Conservation (phyloP, 2,888 invertebrate genomes). For the Plagiodera versicolora region DNA sequence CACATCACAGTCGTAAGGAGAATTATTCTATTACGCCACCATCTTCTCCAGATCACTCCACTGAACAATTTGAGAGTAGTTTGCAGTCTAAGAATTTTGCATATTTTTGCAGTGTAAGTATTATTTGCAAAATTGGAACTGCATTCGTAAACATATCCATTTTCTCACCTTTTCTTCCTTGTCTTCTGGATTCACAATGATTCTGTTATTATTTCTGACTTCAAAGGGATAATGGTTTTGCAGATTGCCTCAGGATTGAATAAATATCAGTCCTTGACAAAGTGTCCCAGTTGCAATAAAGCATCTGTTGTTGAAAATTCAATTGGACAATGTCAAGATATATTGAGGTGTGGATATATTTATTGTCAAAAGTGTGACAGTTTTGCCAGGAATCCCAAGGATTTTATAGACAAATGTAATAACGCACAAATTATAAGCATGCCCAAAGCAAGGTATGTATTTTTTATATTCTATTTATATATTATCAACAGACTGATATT, state of each 20-base stretch:
- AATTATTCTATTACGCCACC: slow-evolving; percentile 48
- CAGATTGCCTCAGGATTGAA: slow-evolving; percentile 39
- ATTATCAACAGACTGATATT: too few species aligned
- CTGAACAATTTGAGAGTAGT: slow-evolving; percentile 27
- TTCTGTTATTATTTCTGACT: too few species aligned
- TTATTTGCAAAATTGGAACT: too few species aligned
- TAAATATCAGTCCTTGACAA: slow-evolving; percentile 44
- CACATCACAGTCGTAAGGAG: slow-evolving; percentile 42
- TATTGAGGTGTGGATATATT: slow-evolving; percentile 46
- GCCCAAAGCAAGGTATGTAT: slow-evolving; percentile 14
- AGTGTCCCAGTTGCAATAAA: slow-evolving; percentile 45
- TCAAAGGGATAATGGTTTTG: slow-evolving; percentile 17
- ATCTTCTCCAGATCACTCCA: slow-evolving; percentile 39
- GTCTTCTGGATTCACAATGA: background rate
- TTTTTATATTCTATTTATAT: background rate
- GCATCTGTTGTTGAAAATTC: slow-evolving; percentile 46
- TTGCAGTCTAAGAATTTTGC: slow-evolving; percentile 34
- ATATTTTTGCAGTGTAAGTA: slow-evolving; percentile 37
- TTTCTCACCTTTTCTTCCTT: background rate
- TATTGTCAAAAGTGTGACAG: slow-evolving; percentile 48
- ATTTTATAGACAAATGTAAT: slow-evolving; percentile 48
- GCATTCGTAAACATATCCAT: too few species aligned
- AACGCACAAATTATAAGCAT: slow-evolving; percentile 31
- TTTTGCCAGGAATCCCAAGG: slow-evolving; percentile 44
- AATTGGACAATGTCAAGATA: slow-evolving; percentile 48